phyloP scores from a whole-genome alignment of 2,888 invertebrate species.

The Drosophila tanythrix region DNA sequence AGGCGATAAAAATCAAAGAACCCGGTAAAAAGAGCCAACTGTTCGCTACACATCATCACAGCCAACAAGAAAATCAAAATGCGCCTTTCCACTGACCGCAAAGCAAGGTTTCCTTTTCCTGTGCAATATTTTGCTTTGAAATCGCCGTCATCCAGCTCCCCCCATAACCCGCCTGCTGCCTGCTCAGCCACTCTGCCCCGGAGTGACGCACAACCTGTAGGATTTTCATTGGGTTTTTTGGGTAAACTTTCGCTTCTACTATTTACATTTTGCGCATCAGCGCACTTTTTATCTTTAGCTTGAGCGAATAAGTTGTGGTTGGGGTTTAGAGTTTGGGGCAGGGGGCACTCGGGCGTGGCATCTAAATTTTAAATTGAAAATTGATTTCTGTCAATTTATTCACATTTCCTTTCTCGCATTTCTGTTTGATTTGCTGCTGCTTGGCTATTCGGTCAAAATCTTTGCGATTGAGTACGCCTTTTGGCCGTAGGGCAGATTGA shows the following conservation, averaged over 20 bases:
- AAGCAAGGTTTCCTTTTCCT: slow-evolving; percentile 37
- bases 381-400: slow-evolving; percentile 71
- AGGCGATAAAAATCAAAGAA: slow-evolving; percentile 61
- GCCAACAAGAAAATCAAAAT: slow-evolving; percentile 29
- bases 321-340: neutral
- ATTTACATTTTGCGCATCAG: slow-evolving; percentile 74
- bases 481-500: slow-evolving; percentile 50
- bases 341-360: slow-evolving; percentile 18
- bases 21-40: slow-evolving; percentile 14
- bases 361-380: slow-evolving; percentile 78
- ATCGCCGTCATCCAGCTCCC: slow-evolving; percentile 17
- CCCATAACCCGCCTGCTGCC: neutral
- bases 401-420: slow-evolving; percentile 16
- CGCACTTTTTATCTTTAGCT: slow-evolving; percentile 67
- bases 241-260: slow-evolving; percentile 60
- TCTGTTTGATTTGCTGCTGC: slow-evolving; percentile 49
- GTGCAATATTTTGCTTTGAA: slow-evolving; percentile 69
- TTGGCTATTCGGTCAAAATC: slow-evolving; percentile 42
- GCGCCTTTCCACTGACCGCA: slow-evolving; percentile 60
- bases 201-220: slow-evolving; percentile 60
- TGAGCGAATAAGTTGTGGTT: slow-evolving; percentile 15
- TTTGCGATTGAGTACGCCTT: slow-evolving; percentile 54
- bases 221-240: slow-evolving; percentile 47
- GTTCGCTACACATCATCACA: neutral
- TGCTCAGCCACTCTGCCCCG: neutral